Base-by-base conservation (phyloP, 2,113 vertebrate genomes). In the Picathartes gymnocephalus region DNA sequence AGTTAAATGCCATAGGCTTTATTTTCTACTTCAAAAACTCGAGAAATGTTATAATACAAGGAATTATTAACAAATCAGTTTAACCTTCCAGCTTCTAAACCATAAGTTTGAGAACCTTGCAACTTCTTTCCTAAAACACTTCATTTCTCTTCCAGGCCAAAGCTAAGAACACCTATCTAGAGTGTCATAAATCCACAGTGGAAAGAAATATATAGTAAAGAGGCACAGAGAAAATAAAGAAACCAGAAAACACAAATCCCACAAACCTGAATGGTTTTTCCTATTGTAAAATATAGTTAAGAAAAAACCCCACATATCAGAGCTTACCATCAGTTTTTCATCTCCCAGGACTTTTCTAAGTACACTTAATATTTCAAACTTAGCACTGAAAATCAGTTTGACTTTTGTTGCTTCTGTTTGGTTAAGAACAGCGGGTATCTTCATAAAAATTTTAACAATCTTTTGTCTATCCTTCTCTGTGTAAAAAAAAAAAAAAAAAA, bases 361-460 rank as follows among this genome's bases (percentile, higher is more conserved):
- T 31, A 96, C 85, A 51, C 80, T 92, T 61, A 96, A 80, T 57
- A 98, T 92, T 39, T 98, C 96, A 89, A 98, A 96, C 33, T 98
- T 71, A 7, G 88, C 44, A 64, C 93, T 97, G 88, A 99, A 99
- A 73, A 79, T 88, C 86, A 99, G 96, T 96, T 98, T 95, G 44
- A 99, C 81, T 42, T 94, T 98, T 58, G 85, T 98, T 61, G 89
- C 98, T 95, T 97, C 97, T 78, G 64, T 97, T 74, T 93, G 89
- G 66, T 92, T 95, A 81, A 99, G 77, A 62, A 35, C 35, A 53
- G 98, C n/a, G 15, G 98, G 97, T 51, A 44, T 79, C 35, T 93
- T 97, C 94, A 99, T 93, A 16, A 91, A 65, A 66, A 99, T 79
- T 10, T 57, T 94, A 48, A 99, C 87, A 15, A 98, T 81, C 15